phyloP scores from a whole-genome alignment of 2,113 vertebrate species.

The Ictalurus furcatus region DNA sequence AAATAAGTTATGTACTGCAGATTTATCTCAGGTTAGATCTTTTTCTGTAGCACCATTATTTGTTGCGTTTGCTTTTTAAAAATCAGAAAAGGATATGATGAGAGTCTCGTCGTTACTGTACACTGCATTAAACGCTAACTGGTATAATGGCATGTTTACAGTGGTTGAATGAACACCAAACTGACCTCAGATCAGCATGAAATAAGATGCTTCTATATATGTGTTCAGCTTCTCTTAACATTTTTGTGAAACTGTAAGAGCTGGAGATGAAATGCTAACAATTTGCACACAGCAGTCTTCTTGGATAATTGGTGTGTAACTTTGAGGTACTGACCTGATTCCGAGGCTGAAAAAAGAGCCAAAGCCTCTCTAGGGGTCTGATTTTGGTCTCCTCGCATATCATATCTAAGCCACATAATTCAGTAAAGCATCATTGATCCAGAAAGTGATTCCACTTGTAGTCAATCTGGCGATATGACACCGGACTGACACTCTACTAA shows the following conservation, averaged over 20 bases:
- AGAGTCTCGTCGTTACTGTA: not conserved
- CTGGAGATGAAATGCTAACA: not conserved
- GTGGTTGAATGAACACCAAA: not conserved
- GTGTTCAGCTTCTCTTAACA: not conserved
- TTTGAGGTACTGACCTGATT: conserved; percentile 44
- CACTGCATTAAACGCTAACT: not conserved
- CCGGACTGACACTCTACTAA: not conserved
- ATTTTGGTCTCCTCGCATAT: not conserved
- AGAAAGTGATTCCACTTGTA: conserved; percentile 10
- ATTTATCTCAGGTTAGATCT: not conserved
- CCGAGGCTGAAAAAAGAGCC: conserved; percentile 21
- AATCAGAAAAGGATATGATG: not conserved
- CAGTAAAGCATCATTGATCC: conserved; percentile 21
- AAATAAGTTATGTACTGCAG: not conserved
- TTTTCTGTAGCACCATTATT: not conserved
- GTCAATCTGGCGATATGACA: not conserved
- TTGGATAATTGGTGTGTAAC: conserved; percentile 32
- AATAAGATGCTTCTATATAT: not conserved
- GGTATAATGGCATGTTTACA: not conserved
- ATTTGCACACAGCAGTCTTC: not conserved
- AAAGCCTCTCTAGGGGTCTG: not conserved
- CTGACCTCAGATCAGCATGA: not conserved
- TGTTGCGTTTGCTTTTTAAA: not conserved
- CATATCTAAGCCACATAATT: conserved; percentile 12
- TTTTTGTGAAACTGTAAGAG: not conserved